Conservation (phyloP, 2,113 vertebrate genomes). For the Henicopernis longicauda region DNA sequence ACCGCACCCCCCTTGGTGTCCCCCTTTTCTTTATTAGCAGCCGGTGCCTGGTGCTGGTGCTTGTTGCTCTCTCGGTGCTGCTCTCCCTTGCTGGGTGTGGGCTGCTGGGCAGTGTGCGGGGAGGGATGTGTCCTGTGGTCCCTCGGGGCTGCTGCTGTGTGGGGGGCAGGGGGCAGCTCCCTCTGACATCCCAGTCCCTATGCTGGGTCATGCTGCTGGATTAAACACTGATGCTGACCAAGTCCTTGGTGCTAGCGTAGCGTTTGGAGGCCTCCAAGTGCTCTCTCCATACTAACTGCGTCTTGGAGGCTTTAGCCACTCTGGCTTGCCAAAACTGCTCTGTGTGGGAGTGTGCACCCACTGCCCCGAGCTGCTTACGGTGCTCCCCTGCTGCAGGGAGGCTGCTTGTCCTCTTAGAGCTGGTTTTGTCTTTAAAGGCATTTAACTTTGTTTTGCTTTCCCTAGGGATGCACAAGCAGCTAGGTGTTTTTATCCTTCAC, state of each 20-base stretch:
- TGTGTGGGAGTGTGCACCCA: accelerated
- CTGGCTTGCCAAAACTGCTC: accelerated
- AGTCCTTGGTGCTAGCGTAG: not conserved
- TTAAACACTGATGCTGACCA: accelerated
- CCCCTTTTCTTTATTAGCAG: not conserved
- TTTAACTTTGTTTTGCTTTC: not conserved
- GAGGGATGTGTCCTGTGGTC: accelerated
- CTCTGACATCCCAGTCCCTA: accelerated
- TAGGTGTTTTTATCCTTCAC: not conserved
- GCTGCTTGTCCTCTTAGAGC: not conserved
- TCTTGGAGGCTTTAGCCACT: not conserved
- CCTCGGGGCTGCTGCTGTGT: not conserved
- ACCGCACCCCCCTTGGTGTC: not conserved
- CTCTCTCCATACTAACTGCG: too few relatives aligned
- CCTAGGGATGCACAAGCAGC: accelerated
- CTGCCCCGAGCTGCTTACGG: accelerated
- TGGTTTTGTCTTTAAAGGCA: not conserved
- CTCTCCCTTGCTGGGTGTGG: not conserved
- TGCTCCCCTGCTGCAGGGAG: not conserved
- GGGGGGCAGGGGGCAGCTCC: not conserved
- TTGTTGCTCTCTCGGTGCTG: accelerated
- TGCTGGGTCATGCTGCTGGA: not conserved
- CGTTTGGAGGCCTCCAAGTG: not conserved
- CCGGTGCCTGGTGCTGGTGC: accelerated
- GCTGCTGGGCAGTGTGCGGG: not conserved